These are phyloP conservation scores for Myiotriccus ornatus DNA, from an alignment of 2,797 vertebrate genomes.

Conservation along the genomic window DNA sequence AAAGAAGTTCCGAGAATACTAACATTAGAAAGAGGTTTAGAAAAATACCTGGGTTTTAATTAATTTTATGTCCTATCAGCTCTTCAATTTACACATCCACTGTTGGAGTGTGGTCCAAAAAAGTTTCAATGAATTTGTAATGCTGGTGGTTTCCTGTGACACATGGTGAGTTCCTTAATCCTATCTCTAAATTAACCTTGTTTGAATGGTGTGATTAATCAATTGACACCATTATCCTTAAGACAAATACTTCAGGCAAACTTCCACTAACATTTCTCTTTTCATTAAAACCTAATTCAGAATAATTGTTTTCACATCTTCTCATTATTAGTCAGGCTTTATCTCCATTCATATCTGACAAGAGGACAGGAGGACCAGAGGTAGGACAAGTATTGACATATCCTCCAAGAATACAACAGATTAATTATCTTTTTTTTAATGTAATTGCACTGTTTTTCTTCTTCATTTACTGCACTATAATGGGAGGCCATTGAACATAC, in stretches of 20 bases:
- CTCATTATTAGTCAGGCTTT: neutral
- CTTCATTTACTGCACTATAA: neutral
- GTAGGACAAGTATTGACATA: neutral
- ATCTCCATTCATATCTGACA: neutral
- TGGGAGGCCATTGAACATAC: neutral
- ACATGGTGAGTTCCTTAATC: neutral
- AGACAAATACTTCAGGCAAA: neutral
- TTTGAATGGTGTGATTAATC: neutral
- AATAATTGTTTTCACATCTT: neutral
- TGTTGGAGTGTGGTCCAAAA: neutral
- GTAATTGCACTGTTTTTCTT: neutral
- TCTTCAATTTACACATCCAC: neutral
- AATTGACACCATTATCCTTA: neutral
- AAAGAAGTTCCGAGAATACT: neutral
- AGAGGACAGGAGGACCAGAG: neutral
- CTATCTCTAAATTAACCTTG: neutral
- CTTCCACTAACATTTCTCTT: neutral
- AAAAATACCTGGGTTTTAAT: neutral
- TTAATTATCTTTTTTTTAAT: neutral
- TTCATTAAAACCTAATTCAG: neutral
- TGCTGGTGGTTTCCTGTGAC: neutral
- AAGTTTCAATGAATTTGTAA: neutral
- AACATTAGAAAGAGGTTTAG: neutral
- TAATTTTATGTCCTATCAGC: neutral
- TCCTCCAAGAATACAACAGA: neutral